Percentiles rank a stretch among this genome's conserved stretches.
phyloP scores from a whole-genome alignment of 2,797 vertebrate species.

The Betta splendens region DNA sequence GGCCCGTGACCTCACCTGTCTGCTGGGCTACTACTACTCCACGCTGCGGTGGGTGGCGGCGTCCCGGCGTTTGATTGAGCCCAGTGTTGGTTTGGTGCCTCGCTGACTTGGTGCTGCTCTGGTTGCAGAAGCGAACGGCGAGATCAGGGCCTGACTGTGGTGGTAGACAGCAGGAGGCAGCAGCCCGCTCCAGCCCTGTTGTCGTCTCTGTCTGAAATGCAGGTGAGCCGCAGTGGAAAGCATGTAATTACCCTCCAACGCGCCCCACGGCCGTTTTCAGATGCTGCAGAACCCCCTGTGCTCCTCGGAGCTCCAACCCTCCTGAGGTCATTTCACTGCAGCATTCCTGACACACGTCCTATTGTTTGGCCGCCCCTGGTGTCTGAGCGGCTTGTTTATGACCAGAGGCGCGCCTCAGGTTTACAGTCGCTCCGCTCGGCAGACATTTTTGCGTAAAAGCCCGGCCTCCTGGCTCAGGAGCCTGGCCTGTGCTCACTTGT shows the following conservation, averaged over 20 bases:
- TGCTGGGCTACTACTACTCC: conserved; percentile 83
- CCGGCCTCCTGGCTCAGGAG: conserved; percentile 57
- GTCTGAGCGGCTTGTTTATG: conserved; percentile 23
- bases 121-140: conserved; percentile 83
- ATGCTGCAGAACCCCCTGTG: conserved; percentile 24
- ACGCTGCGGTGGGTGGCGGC: conserved; percentile 82
- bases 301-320: conserved; percentile 29
- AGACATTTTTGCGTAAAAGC: conserved; percentile 61
- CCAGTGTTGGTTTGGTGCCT: too few relatives aligned
- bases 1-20: conserved; percentile 75
- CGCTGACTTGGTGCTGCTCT: conserved; percentile 37
- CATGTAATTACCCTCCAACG: conserved; percentile 66
- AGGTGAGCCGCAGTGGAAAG: conserved; percentile 80
- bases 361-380: conserved; percentile 33
- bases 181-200: conserved; percentile 76
- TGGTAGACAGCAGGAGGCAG: conserved; percentile 84
- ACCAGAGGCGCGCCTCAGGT: conserved; percentile 53
- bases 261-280: conserved; percentile 40
- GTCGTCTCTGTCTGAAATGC: conserved; percentile 83
- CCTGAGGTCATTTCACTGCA: conserved; percentile 7
- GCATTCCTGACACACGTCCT: conserved; percentile 42
- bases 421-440: conserved; percentile 33
- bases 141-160: conserved; percentile 81
- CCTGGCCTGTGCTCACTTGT: conserved; percentile 77
- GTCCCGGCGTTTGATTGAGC: too few relatives aligned